Evolutionary conservation across 2,888 invertebrate genomes (phyloP).

Genomic region (Pherbina coryleti): DNA sequence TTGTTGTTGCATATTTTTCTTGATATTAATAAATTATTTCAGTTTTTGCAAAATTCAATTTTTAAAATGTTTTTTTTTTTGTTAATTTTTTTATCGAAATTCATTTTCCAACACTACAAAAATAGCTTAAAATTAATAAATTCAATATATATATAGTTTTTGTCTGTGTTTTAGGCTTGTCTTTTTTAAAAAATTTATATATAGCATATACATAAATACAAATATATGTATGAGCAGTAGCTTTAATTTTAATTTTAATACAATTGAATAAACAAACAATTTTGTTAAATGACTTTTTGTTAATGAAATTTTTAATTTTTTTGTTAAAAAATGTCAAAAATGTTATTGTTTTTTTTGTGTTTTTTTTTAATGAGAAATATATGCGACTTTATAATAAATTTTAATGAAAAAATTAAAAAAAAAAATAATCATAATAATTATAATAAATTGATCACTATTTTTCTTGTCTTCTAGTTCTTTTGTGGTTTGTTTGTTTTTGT

Average conservation of each 20-base stretch:
- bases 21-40: slow-evolving; percentile 37
- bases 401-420: slow-evolving; percentile 45
- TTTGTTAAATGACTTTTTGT: slow-evolving; percentile 48
- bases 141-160: slow-evolving; percentile 55
- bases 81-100: slow-evolving; percentile 43
- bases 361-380: not conserved
- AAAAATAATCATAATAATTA: slow-evolving; percentile 47
- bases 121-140: slow-evolving; percentile 60
- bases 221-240: not conserved
- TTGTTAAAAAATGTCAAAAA: slow-evolving; percentile 27
- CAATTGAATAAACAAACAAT: slow-evolving; percentile 2
- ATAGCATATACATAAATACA: slow-evolving; percentile 33
- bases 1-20: slow-evolving; percentile 42
- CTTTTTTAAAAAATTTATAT: slow-evolving; percentile 18
- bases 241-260: not conserved
- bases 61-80: slow-evolving; percentile 38
- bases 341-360: slow-evolving; percentile 29
- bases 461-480: slow-evolving; percentile 50
- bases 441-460: slow-evolving; percentile 60
- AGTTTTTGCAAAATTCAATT: slow-evolving; percentile 15
- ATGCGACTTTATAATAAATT: slow-evolving; percentile 47
- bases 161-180: slow-evolving; percentile 25
- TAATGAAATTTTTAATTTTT: slow-evolving; percentile 11
- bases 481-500: slow-evolving; percentile 53
- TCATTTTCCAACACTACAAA: slow-evolving; percentile 40